phyloP scores from a whole-genome alignment of 2,888 invertebrate genomes.

The Melangyna quadrimaculata region DNA sequence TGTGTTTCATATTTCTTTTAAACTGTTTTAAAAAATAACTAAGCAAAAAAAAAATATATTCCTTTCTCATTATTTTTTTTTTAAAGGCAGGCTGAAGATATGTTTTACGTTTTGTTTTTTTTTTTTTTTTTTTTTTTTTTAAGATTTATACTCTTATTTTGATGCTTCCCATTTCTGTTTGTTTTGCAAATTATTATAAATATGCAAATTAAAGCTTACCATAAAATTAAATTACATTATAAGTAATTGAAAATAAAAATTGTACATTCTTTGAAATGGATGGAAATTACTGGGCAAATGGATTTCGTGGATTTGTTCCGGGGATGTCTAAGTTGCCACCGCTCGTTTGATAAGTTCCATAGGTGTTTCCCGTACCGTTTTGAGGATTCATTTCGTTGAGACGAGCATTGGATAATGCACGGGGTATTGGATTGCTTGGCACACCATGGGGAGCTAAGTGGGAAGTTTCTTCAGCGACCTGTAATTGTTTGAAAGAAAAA shows the following conservation, averaged over 20 bases:
- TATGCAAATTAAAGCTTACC: conserved; percentile 41
- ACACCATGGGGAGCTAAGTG: conserved; percentile 97
- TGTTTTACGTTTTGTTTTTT: conserved; percentile 47
- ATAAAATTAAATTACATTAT: background rate
- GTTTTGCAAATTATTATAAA: conserved; percentile 42
- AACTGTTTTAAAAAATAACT: conserved; percentile 38
- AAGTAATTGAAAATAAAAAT: conserved; percentile 4
- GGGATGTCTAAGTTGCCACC: conserved; percentile 87
- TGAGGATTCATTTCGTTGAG: conserved; percentile 89
- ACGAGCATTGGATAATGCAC: conserved; percentile 91
- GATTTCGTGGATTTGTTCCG: conserved; percentile 82
- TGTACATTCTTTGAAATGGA: background rate
- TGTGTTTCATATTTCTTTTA: background rate
- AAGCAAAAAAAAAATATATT: conserved; percentile 55
- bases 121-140: conserved; percentile 5
- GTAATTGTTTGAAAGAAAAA: background rate
- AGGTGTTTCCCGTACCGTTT: conserved; percentile 81
- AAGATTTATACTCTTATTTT: conserved; percentile 51
- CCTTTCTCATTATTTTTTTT: conserved; percentile 1
- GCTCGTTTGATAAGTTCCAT: conserved; percentile 87
- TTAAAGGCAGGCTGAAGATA: conserved; percentile 68
- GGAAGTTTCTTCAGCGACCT: conserved; percentile 86
- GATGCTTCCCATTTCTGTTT: conserved; percentile 48
- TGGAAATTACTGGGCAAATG: conserved; percentile 79
- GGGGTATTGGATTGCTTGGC: conserved; percentile 94